Percentiles rank a stretch among this genome's conserved stretches.
Evolutionary conservation across 2,797 vertebrate genomes (phyloP).

Genomic region (Yasuhikotakia modesta): DNA sequence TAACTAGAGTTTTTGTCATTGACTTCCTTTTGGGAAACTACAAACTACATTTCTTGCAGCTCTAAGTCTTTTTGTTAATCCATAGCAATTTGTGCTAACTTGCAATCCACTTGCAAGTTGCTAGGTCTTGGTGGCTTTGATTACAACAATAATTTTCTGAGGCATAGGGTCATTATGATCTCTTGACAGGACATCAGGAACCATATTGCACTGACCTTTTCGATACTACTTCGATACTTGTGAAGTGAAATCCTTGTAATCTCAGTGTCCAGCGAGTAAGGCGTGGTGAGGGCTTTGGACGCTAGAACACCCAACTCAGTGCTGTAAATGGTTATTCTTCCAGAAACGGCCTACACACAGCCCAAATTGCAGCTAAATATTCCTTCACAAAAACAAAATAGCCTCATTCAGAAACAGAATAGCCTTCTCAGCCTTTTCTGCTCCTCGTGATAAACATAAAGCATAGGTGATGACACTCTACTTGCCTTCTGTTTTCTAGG

Average conservation of each 20-base stretch:
- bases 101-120: too few species aligned
- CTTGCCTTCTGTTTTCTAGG: background rate
- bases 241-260: background rate
- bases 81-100: too few species aligned
- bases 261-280: background rate
- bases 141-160: background rate
- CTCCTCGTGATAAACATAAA: background rate
- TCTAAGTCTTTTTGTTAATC: too few species aligned
- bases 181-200: background rate
- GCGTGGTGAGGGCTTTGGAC: background rate
- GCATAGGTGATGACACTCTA: background rate
- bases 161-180: background rate
- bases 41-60: too few species aligned
- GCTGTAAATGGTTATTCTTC: background rate
- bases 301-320: background rate
- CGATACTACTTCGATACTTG: background rate
- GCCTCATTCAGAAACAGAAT: background rate
- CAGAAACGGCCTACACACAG: background rate
- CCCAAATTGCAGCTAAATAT: background rate
- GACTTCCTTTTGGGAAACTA: too few species aligned
- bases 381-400: too few species aligned
- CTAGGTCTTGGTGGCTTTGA: background rate
- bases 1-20: too few species aligned
- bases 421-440: background rate
- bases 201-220: background rate